Conservation (phyloP, 2,113 vertebrate genomes). For the Dunckerocampus dactyliophorus region DNA sequence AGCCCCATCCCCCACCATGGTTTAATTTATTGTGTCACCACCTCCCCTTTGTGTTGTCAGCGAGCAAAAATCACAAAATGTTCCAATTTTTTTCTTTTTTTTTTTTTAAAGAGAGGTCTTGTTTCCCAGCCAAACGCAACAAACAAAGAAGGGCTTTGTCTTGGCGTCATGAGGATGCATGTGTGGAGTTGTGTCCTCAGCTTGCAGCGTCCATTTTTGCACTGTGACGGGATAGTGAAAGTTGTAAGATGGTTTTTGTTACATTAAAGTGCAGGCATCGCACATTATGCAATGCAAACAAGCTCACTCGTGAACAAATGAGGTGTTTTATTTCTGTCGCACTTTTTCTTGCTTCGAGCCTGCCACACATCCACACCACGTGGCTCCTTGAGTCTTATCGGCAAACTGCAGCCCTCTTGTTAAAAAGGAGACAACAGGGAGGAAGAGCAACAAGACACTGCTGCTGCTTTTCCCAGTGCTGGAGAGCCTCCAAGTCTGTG, state of each 20-base stretch:
- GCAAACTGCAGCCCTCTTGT: conserved; percentile 22
- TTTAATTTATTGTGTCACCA: too few species aligned
- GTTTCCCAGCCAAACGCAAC: neutral
- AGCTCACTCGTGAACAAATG: conserved; percentile 32
- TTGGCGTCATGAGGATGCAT: conserved; percentile 3
- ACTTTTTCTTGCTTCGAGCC: conserved; percentile 23
- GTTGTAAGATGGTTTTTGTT: neutral
- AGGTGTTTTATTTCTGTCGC: conserved; percentile 46
- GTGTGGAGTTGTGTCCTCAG: neutral
- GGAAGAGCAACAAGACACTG: conserved; percentile 32
- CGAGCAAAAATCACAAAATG: too few species aligned
- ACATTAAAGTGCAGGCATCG: neutral
- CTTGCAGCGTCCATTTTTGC: neutral
- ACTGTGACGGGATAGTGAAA: neutral
- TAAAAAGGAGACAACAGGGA: conserved; percentile 14
- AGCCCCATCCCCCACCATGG: too few species aligned
- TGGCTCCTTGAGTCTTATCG: conserved; percentile 33
- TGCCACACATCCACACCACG: conserved; percentile 44
- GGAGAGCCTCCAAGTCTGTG: conserved; percentile 66
- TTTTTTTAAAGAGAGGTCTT: neutral
- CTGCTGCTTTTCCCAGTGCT: conserved; percentile 38
- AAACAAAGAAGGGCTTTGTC: neutral
- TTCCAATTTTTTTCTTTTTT: neutral
- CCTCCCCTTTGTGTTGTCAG: neutral
- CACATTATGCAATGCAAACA: too few species aligned